Conservation (phyloP, 2,797 vertebrate genomes). For the Cyclura pinguis region DNA sequence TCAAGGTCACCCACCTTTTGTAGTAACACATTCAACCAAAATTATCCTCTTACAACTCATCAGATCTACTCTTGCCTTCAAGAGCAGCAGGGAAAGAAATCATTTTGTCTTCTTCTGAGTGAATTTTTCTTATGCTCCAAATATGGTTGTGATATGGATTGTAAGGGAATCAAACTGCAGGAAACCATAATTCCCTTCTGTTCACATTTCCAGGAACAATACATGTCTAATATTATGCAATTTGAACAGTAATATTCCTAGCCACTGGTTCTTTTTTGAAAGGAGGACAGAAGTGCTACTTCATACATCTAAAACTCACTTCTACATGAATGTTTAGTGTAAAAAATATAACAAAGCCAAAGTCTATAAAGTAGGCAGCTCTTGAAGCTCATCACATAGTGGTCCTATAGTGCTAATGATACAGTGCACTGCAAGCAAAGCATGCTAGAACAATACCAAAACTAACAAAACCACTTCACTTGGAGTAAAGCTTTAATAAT, state of each 20-base stretch:
- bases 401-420: not conserved
- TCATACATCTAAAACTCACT: not conserved
- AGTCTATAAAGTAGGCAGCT: not conserved
- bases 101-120: not conserved
- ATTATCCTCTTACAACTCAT: not conserved
- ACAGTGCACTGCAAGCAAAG: not conserved
- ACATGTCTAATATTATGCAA: too few relatives aligned
- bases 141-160: not conserved
- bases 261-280: not conserved
- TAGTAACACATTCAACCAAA: not conserved
- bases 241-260: not conserved
- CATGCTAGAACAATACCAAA: not conserved
- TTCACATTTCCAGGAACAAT: not conserved
- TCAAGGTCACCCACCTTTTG: too few relatives aligned
- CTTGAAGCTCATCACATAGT: not conserved
- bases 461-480: not conserved
- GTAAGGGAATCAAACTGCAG: too few relatives aligned
- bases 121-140: not conserved
- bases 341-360: not conserved
- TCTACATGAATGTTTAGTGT: not conserved
- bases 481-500: not conserved
- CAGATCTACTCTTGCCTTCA: not conserved
- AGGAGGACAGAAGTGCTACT: not conserved
- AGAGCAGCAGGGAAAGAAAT: not conserved
- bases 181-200: not conserved